These are phyloP conservation scores for Perithous albicinctus DNA, from an alignment of 2,888 invertebrate species.

Conservation along the genomic window DNA sequence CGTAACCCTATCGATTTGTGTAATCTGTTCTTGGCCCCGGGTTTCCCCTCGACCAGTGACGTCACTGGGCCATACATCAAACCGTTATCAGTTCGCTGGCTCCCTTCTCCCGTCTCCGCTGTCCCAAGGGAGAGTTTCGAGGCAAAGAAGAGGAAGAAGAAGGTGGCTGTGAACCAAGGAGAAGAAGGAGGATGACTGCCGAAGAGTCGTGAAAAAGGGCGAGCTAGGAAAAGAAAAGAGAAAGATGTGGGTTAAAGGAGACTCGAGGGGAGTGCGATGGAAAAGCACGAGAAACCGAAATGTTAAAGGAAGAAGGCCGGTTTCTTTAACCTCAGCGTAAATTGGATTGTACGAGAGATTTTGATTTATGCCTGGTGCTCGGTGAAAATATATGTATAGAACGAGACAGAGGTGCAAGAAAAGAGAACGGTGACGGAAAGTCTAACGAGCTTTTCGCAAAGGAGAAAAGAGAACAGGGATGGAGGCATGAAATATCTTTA, in stretches of 20 bases:
- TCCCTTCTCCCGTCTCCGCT: conserved; percentile 49
- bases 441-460: conserved; percentile 51
- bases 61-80: conserved; percentile 81
- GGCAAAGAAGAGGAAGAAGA: conserved; percentile 49
- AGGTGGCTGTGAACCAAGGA: conserved; percentile 45
- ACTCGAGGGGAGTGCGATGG: conserved; percentile 52
- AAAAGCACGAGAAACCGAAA: conserved; percentile 67
- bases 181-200: conserved; percentile 30
- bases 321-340: conserved; percentile 77
- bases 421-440: conserved; percentile 9
- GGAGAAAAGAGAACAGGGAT: conserved; percentile 8
- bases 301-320: conserved; percentile 70
- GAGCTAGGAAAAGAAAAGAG: conserved; percentile 46
- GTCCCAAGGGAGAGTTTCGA: conserved; percentile 55
- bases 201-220: conserved; percentile 22
- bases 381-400: conserved; percentile 61
- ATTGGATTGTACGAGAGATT: conserved; percentile 77
- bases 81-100: conserved; percentile 82
- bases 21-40: conserved; percentile 81
- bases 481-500: conserved; percentile 7
- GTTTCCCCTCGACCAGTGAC: conserved; percentile 78
- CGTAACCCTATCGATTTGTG: conserved; percentile 82
- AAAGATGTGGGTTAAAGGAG: conserved; percentile 47
- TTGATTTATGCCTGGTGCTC: conserved; percentile 74
- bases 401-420: not conserved